A percentile compares a stretch with the other conserved stretches of the same genome.
Conservation (phyloP, 2,888 invertebrate species). For the Polyploca ridens region DNA sequence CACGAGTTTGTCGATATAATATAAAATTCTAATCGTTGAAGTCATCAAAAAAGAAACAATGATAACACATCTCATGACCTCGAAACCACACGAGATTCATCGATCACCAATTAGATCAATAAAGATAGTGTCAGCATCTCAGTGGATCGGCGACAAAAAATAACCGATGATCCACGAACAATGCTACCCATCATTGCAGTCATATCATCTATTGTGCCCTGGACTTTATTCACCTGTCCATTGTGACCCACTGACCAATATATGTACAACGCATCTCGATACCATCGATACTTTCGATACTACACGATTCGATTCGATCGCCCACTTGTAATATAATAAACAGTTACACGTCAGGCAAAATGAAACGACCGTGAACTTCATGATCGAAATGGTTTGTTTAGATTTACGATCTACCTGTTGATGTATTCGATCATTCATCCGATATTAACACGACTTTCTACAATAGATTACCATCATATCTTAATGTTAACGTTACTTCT, state of each 20-base stretch:
- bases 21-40: not conserved
- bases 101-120: conserved; percentile 53
- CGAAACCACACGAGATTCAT: conserved; percentile 41
- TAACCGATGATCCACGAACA: conserved; percentile 47
- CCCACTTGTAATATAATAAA: conserved; percentile 53
- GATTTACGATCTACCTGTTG: conserved; percentile 48
- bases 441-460: conserved; percentile 28
- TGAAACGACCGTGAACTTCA: conserved; percentile 58
- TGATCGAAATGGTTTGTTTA: conserved; percentile 43
- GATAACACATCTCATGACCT: conserved; percentile 30
- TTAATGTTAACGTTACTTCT: conserved; percentile 17
- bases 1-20: too few species aligned
- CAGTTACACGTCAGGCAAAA: conserved; percentile 51
- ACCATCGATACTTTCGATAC: conserved; percentile 59
- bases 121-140: conserved; percentile 55
- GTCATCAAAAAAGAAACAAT: conserved; percentile 27
- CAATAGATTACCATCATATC: conserved; percentile 28
- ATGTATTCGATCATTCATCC: conserved; percentile 24
- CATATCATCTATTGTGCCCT: conserved; percentile 50
- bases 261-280: conserved; percentile 48
- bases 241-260: conserved; percentile 66
- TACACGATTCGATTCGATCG: conserved; percentile 50
- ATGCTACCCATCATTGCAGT: conserved; percentile 37
- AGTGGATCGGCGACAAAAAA: conserved; percentile 41
- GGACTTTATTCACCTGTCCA: conserved; percentile 61